phyloP scores from a whole-genome alignment of 2,113 vertebrate genomes.

The Alethe castanea region DNA sequence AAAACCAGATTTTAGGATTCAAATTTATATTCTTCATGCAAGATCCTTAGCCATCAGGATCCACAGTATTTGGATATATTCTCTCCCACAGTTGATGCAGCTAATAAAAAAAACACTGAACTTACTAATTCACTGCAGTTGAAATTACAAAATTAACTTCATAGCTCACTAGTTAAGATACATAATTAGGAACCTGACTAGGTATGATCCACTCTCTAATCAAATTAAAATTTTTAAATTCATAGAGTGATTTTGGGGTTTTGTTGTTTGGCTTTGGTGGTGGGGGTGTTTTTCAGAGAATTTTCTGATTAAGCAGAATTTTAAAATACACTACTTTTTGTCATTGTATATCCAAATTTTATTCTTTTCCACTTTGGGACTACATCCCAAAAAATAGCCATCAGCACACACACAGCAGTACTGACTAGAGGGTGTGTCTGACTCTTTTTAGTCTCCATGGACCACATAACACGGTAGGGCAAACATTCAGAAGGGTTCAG shows the following conservation, averaged over 20 bases:
- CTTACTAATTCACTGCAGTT: not conserved
- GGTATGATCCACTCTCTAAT: not conserved
- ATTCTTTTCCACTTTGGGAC: not conserved
- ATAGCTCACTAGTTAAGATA: not conserved
- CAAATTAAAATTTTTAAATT: not conserved
- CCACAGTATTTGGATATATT: not conserved
- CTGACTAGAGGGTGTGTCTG: not conserved
- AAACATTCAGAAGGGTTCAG: not conserved
- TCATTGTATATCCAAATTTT: not conserved
- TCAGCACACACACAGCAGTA: not conserved
- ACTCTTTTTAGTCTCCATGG: not conserved
- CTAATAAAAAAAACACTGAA: not conserved
- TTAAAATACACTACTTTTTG: not conserved
- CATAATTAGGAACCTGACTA: not conserved
- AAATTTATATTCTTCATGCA: not conserved
- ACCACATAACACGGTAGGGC: fast-evolving
- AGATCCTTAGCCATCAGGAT: not conserved
- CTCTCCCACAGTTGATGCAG: not conserved
- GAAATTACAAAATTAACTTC: not conserved
- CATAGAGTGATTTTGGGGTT: not conserved
- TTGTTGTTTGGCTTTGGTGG: not conserved
- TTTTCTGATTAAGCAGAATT: not conserved
- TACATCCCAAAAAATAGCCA: not conserved
- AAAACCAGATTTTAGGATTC: not conserved
- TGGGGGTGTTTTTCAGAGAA: not conserved